Percentiles rank a stretch among this genome's conserved stretches.
These are phyloP conservation scores for Hypotaenidia philippensis DNA, from an alignment of 2,797 vertebrate species.

Conservation along the genomic window DNA sequence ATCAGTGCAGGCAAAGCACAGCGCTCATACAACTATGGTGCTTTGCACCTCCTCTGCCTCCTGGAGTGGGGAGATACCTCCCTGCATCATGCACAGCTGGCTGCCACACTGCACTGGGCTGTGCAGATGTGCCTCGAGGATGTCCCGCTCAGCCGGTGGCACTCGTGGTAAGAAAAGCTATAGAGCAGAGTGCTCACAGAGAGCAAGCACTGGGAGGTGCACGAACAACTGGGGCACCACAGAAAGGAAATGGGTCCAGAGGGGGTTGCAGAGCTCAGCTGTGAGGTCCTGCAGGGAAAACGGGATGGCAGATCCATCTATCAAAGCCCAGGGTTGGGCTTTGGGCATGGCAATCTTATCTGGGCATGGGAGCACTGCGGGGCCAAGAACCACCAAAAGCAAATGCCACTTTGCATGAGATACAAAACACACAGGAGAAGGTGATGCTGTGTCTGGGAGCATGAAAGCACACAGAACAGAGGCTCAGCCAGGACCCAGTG, in stretches of 20 bases:
- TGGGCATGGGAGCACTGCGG: not conserved
- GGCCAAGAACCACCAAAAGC: not conserved
- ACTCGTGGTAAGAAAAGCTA: fast-evolving
- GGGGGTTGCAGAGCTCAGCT: not conserved
- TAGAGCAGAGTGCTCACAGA: not conserved
- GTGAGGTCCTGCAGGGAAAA: not conserved
- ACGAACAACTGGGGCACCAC: not conserved
- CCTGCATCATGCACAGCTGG: fast-evolving
- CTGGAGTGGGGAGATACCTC: not conserved
- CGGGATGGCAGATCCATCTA: not conserved
- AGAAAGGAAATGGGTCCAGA: not conserved
- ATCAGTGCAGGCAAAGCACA: not conserved
- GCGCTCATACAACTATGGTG: fast-evolving
- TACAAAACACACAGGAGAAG: not conserved
- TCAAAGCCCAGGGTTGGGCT: not conserved
- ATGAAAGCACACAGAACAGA: not conserved
- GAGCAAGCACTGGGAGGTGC: not conserved
- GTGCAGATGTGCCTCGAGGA: fast-evolving
- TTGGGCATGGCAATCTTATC: not conserved
- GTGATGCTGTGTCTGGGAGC: fast-evolving
- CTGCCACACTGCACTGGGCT: not conserved
- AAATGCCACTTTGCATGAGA: not conserved
- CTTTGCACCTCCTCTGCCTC: not conserved
- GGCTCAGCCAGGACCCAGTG: not conserved
- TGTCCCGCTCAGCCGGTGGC: not conserved